Conservation (phyloP, 2,888 invertebrate species). For the Megalurothrips usitatus region DNA sequence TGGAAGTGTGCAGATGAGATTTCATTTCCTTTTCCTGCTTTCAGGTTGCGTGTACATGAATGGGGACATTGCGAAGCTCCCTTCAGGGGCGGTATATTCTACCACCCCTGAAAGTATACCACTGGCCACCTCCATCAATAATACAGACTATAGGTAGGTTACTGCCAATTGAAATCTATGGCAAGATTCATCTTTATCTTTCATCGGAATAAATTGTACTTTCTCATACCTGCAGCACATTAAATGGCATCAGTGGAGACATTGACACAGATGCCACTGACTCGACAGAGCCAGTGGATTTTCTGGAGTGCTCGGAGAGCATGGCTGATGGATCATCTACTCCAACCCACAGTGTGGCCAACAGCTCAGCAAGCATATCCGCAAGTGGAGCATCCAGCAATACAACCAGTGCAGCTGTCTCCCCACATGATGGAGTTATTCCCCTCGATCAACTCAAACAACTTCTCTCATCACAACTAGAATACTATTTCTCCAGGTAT, state of each 20-base stretch:
- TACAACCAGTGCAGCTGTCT: conserved; percentile 44
- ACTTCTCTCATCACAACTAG: conserved; percentile 74
- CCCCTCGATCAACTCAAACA: conserved; percentile 71
- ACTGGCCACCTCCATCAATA: conserved; percentile 46
- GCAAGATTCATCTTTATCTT: too few relatives aligned
- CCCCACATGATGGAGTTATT: conserved; percentile 50
- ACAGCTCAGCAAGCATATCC: conserved; percentile 2
- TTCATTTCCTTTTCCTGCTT: conserved; percentile 38
- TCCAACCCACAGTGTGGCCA: conserved; percentile 11
- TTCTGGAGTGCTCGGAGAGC: neutral
- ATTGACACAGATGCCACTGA: conserved; percentile 32
- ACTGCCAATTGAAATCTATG: too few relatives aligned
- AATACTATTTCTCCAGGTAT: conserved; percentile 86
- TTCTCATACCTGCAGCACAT: conserved; percentile 35
- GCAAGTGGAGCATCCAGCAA: conserved; percentile 4
- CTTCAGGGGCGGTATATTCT: conserved; percentile 64
- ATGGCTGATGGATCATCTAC: conserved; percentile 5
- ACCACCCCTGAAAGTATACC: conserved; percentile 59
- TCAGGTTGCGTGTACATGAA: conserved; percentile 75
- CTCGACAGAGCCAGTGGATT: conserved; percentile 11
- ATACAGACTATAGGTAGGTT: conserved; percentile 46
- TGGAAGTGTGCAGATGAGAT: too few relatives aligned
- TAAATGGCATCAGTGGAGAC: conserved; percentile 42
- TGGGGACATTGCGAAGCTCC: conserved; percentile 74
- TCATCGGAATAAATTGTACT: neutral